Conservation (phyloP, 2,113 vertebrate genomes). For the Gymnarchus niloticus region DNA sequence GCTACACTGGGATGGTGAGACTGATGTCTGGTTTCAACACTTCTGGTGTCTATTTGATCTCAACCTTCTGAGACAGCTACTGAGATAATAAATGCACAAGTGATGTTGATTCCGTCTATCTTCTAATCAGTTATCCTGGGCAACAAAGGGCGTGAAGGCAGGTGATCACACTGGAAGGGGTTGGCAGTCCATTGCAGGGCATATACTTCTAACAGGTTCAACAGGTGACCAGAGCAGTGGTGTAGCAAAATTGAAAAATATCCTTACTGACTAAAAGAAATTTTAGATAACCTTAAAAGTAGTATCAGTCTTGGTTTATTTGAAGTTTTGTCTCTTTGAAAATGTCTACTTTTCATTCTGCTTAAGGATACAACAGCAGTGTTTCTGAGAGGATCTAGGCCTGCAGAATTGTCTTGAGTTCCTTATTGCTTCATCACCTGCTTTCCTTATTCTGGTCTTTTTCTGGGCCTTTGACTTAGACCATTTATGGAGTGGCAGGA, state of each 20-base stretch:
- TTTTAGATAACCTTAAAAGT: not conserved
- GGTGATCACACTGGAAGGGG: too few species aligned
- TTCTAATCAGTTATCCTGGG: too few species aligned
- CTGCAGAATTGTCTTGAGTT: not conserved
- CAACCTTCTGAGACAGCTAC: not conserved
- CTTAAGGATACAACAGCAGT: not conserved
- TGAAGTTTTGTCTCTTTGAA: not conserved
- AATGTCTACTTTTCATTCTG: not conserved
- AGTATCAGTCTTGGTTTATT: not conserved
- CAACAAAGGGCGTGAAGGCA: too few species aligned
- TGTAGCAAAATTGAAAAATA: not conserved
- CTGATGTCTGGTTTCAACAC: not conserved
- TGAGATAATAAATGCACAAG: not conserved
- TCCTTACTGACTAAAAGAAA: not conserved
- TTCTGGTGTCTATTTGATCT: too few species aligned
- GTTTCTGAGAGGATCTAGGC: not conserved
- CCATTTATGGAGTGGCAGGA: not conserved
- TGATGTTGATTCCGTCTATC: not conserved
- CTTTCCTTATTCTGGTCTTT: not conserved
- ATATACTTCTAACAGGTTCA: not conserved
- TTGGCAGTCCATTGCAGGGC: too few species aligned
- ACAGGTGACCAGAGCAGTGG: not conserved
- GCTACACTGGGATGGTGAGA: not conserved
- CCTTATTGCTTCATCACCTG: not conserved
- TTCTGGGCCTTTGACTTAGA: not conserved